Base-by-base conservation (phyloP, 2,113 vertebrate species). In the Abramis brama region DNA sequence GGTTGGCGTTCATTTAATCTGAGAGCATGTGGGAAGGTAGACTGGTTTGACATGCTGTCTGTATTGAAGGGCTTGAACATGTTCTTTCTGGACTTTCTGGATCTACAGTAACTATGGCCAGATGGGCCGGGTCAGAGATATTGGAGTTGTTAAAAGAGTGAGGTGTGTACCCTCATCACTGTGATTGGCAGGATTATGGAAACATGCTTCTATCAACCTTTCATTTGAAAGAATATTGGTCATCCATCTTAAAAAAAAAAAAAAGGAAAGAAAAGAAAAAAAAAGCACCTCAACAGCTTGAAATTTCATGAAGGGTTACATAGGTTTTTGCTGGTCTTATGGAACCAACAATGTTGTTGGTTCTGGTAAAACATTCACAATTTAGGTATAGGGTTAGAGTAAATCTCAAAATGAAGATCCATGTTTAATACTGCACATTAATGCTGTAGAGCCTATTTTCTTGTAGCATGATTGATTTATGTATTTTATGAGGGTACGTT, bases 121-220 rank as follows among this genome's bases (percentile, higher is more conserved):
- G 27, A 36, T 71, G 68, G 33, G 33, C 15, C 12, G 3, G 4
- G 43, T n/a, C 13, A 45, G 71, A 47, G 71, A 71, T 43, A 33
- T 23, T 27, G 43, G 73, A 75, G n/a, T 57, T 78, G 75, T 33
- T 78, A 30, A 66, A 57, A 57, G 30, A n/a, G 57, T 77, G 57
- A 75, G 66, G 30, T 52, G 27, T 78, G 47, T 59, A 78, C 52
- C 21, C 23, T 60, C 23, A 64, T 64, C 4, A 3, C 25, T 64
- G 60, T 27, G 60, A 75, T 45, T 74, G 11, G 23, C 39, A 73
- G 70, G 70, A 45, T 45, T 7, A 25, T 73, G 7, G 70, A 45
- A 73, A 36, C 64, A 68, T 36, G 17, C 6, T 70, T 10, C 17
- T 70, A 70, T 17, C 15, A 70, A 33, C 64, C 15, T 19, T 68